Base-by-base conservation (phyloP, 2,797 vertebrate species). In the Schizopygopsis malacanthus region DNA sequence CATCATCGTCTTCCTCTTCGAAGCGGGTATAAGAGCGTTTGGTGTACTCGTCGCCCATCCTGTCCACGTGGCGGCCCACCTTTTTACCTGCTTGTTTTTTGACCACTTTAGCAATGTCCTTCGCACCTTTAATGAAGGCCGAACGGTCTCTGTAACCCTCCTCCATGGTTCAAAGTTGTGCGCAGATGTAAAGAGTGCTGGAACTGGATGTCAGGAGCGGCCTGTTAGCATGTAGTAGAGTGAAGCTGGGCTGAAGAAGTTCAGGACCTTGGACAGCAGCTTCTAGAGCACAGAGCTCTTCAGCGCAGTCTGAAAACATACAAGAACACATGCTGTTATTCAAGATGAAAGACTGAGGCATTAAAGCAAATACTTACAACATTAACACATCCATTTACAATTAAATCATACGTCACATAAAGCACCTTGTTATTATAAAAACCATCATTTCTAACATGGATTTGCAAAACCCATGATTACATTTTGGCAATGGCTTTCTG, bases 31-130 rank as follows among this genome's bases (percentile, higher is more conserved):
- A 99, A 47, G 98, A 97, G 39, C 98, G 96, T 77, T 96, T 97
- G 81, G 96, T 97, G 94, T 99, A 99, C 87, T 99, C 98, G 0
- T 98, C 98, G n/a, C 96, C 89, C 94, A 99, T 45, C 39, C 95
- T 95, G 93, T 99, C 98, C 91, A 97, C 86, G 37, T 97, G 94
- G 22, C 96, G 96, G 37, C 96, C 97, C 72, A 99, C 94, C 90
- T 98, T 99, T 92, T 97, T 98, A 89, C 97, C 94, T 0, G 98
- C 97, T 0, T 98, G 98, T 86, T 96, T 96, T 92, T 99, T 97
- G 91, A 98, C 97, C 82, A 98, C 98, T 90, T 99, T 99, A 90
- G 98, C 98, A 1, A 99, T 99, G 95, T 99, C 98, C 91, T 98
- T 99, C 87, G 98, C 98, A 0, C 98, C 97, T 1, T 97, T 97